Conservation (phyloP, 2,113 vertebrate genomes). For the Lophochroa leadbeateri region DNA sequence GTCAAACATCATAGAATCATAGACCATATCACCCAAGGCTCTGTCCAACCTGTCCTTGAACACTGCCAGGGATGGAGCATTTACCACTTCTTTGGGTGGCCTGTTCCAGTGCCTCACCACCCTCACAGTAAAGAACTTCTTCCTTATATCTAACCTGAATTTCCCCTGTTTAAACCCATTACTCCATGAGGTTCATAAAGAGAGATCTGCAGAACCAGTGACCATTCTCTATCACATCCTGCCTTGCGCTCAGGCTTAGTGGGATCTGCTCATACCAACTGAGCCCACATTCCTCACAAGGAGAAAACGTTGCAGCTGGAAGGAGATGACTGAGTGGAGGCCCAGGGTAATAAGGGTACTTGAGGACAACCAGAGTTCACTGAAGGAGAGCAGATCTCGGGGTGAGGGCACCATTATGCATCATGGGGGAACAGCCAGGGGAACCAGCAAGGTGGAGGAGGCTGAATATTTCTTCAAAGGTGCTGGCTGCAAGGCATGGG, state of each 20-base stretch:
- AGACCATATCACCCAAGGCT: not conserved
- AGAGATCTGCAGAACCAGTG: not conserved
- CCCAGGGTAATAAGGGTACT: not conserved
- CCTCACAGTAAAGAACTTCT: not conserved
- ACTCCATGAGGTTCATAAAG: not conserved
- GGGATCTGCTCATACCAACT: not conserved
- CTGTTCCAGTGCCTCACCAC: not conserved
- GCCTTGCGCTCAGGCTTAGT: not conserved
- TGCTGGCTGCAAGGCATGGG: slow-evolving; percentile 44
- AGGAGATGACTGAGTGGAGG: not conserved
- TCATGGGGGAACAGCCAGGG: not conserved
- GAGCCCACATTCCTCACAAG: rapidly evolving
- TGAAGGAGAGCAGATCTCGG: not conserved
- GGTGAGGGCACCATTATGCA: not conserved
- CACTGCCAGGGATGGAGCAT: not conserved
- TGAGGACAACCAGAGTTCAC: slow-evolving; percentile 36
- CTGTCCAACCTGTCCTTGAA: not conserved
- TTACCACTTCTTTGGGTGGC: not conserved
- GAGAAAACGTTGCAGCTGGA: not conserved
- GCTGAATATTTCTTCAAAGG: slow-evolving; percentile 30
- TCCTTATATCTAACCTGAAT: not conserved
- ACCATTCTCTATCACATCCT: rapidly evolving
- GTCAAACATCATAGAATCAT: not conserved
- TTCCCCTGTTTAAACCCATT: not conserved
- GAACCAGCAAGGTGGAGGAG: not conserved